Evolutionary conservation across 2,888 invertebrate species (phyloP).

Genomic region (Nysson spinosus): DNA sequence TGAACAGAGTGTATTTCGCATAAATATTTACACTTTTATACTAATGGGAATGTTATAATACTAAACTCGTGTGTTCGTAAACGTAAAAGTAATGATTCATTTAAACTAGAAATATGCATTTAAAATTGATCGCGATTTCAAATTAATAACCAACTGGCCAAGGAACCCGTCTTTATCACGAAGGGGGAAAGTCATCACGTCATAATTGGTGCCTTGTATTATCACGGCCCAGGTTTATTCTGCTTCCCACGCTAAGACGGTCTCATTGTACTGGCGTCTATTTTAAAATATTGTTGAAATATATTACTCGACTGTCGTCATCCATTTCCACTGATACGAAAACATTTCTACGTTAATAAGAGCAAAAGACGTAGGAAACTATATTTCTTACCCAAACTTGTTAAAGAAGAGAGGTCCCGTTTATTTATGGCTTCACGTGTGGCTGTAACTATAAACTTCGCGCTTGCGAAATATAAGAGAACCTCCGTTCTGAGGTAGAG

Average conservation of each 20-base stretch:
- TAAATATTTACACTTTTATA: constrained; percentile 20
- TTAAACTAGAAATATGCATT: constrained; percentile 12
- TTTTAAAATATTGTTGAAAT: constrained; percentile 26
- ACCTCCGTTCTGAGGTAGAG: constrained; percentile 7
- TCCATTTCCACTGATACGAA: constrained; percentile 4
- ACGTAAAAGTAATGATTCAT: constrained; percentile 4
- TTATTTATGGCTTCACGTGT: constrained; percentile 7
- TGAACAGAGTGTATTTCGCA: constrained; percentile 3
- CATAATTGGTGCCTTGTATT: constrained; percentile 13
- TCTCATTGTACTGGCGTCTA: constrained; percentile 23
- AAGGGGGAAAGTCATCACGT: constrained; percentile 18
- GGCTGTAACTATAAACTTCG: constrained; percentile 15
- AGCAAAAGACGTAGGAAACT: constrained; percentile 18
- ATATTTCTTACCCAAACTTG: constrained; percentile 40
- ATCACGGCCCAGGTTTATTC: constrained; percentile 22
- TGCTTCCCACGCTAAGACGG: constrained; percentile 14
- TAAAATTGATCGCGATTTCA: constrained; percentile 12
- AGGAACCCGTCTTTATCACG: constrained; percentile 33
- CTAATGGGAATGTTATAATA: constrained; percentile 4
- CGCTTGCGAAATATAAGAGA: constrained; percentile 18
- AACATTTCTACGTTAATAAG: constrained; percentile 2
- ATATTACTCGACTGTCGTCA: constrained; percentile 3
- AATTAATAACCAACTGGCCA: constrained; percentile 22
- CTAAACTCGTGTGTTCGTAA: constrained; percentile 6
- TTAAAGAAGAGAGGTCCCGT: background rate